These are phyloP conservation scores for Dicroscelio sp. DNA, from an alignment of 2,888 invertebrate genomes.

Conservation along the genomic window DNA sequence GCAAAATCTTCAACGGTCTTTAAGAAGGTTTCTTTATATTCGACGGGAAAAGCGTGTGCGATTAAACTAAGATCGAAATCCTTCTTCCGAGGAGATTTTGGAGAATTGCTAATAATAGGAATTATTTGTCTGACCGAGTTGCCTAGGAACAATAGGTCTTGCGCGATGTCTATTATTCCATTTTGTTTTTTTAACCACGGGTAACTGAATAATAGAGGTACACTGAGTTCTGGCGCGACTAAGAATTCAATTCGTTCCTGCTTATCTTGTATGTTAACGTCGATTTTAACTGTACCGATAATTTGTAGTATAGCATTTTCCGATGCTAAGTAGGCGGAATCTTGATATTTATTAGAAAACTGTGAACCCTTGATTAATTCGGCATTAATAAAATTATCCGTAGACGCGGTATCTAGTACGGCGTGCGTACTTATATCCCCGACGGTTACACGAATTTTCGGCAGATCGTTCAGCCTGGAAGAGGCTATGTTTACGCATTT, in stretches of 20 bases:
- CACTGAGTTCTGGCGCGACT: neutral
- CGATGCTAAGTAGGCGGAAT: too few relatives aligned
- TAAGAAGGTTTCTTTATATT: neutral
- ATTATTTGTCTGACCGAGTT: too few relatives aligned
- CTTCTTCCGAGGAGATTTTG: too few relatives aligned
- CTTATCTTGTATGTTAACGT: neutral
- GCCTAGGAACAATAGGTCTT: neutral
- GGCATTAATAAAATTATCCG: neutral
- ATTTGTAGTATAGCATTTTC: too few relatives aligned
- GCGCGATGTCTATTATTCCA: neutral
- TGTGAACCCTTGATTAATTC: too few relatives aligned
- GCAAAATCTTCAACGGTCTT: slow-evolving; percentile 7
- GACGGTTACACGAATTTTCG: neutral
- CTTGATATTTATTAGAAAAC: too few relatives aligned
- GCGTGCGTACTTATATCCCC: neutral
- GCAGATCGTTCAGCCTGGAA: neutral
- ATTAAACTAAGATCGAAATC: too few relatives aligned
- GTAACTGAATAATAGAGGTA: neutral
- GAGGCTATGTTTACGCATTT: neutral
- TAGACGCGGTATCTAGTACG: neutral
- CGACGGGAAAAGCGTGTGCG: neutral
- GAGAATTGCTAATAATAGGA: too few relatives aligned
- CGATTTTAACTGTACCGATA: neutral
- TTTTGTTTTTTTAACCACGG: neutral
- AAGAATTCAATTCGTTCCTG: neutral